Evolutionary conservation across 1,140 invertebrate species (phyloP).

Genomic region (Himalopsyche phryganea): DNA sequence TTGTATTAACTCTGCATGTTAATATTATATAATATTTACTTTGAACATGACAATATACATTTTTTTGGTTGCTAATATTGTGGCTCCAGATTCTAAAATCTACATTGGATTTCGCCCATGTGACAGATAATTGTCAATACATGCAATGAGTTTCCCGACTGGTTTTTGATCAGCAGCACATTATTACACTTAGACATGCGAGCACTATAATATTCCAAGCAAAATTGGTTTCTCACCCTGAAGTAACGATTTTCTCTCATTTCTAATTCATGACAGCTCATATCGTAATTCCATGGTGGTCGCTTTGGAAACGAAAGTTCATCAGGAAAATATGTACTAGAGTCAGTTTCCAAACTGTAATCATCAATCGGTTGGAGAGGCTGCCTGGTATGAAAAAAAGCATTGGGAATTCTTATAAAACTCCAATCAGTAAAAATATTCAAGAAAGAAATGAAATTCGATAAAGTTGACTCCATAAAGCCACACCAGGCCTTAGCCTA

Average conservation of each 20-base stretch:
- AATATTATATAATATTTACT: conserved; percentile 1
- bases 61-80: neutral
- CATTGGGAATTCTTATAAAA: neutral
- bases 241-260: conserved; percentile 74
- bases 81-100: neutral
- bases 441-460: neutral
- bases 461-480: neutral
- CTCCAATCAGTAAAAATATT: neutral
- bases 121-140: no score
- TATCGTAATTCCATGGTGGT: conserved; percentile 74
- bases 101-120: no score
- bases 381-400: conserved; percentile 10
- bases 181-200: no score
- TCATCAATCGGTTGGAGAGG: conserved; percentile 52
- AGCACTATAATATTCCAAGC: no score
- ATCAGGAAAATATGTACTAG: conserved; percentile 67
- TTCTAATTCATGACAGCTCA: conserved; percentile 69
- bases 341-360: conserved; percentile 65
- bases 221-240: conserved; percentile 58
- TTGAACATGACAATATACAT: neutral
- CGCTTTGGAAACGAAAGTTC: conserved; percentile 78
- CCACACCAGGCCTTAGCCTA: neutral
- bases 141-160: no score
- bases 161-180: no score
- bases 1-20: neutral